Percentiles rank a stretch among this genome's conserved stretches.
phyloP scores from a whole-genome alignment of 1,140 invertebrate species.

The Theocolax elegans region DNA sequence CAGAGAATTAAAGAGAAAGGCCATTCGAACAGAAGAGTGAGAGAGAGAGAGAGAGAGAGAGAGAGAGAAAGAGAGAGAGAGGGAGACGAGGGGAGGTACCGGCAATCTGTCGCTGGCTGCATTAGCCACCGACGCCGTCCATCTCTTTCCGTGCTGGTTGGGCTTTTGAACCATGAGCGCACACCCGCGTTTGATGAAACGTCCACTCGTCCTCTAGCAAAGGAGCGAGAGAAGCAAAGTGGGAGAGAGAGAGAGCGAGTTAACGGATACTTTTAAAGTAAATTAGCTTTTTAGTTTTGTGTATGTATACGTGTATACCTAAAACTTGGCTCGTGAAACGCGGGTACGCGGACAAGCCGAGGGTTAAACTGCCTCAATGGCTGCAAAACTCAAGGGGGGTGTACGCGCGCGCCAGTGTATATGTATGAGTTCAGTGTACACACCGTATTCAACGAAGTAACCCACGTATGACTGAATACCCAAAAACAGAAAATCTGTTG shows the following conservation, averaged over 20 bases:
- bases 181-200: conserved; percentile 60
- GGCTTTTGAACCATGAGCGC: conserved; percentile 61
- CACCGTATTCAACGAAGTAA: conserved; percentile 9
- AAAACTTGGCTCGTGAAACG: conserved; percentile 48
- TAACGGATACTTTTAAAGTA: conserved; percentile 66
- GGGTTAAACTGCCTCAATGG: conserved; percentile 61
- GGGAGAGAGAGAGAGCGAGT: neutral
- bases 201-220: conserved; percentile 27
- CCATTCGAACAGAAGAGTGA: conserved; percentile 38
- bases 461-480: conserved; percentile 55
- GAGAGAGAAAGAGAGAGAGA: neutral
- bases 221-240: neutral
- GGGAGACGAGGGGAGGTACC: neutral
- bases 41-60: conserved; percentile 5
- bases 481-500: conserved; percentile 61
- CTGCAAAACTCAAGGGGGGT: neutral
- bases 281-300: conserved; percentile 69
- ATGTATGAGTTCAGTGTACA: neutral
- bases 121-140: conserved; percentile 58
- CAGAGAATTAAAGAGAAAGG: conserved; percentile 21
- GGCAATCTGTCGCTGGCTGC: conserved; percentile 66
- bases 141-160: conserved; percentile 20
- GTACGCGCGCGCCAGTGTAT: conserved; percentile 41
- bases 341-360: conserved; percentile 32
- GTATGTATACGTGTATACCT: conserved; percentile 13